Evolutionary conservation across 2,797 vertebrate species (phyloP), one percentile per base, ranked within the genome.

Genomic region (Pyrrhura leucotis): DNA sequence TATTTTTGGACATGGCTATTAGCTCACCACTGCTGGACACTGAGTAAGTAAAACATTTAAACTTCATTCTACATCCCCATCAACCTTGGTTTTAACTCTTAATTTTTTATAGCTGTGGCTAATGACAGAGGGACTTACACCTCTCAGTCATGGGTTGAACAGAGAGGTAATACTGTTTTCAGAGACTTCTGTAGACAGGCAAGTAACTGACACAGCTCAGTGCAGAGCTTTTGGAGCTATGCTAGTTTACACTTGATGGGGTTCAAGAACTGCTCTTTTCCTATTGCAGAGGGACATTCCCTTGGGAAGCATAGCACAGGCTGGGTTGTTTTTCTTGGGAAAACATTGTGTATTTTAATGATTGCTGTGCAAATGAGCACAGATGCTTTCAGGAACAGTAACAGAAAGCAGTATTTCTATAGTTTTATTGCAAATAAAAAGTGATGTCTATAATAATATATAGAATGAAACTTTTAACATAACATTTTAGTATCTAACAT

Each of bases 401-500:
- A 37, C 8, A 20, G 47, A 78, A 83, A 63, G 18, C 10, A 66
- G 47, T 40, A 37, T 54, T 76, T 39, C 14, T 72, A 3, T 44
- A 42, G 50, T 62, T 65, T 35, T 51, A 22, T 47, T 53, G 31
- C 44, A 68, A 84, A 88, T 54, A 59, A 82, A 58, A 79, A 56
- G 6, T 39, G 0, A n/a, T 37, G 6, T 53, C 69, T 82, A 5
- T 68, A 71, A 21, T n/a, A 48, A 29, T 18, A 58, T 0, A 1
- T 31, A 10, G 45, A 68, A 77, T 26, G 6, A 25, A 15, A 37
- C 59, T 74, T 67, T 40, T 20, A 68, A 61, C 28, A 5, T 22
- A 6, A 18, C 15, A 40, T 23, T 33, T 58, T 58, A 58, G n/a
- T 58, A 58, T 16, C 54, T 93, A 96, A 33, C 54, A 33, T 23